Conservation (phyloP, 2,888 invertebrate genomes). For the Diogma glabrata region DNA sequence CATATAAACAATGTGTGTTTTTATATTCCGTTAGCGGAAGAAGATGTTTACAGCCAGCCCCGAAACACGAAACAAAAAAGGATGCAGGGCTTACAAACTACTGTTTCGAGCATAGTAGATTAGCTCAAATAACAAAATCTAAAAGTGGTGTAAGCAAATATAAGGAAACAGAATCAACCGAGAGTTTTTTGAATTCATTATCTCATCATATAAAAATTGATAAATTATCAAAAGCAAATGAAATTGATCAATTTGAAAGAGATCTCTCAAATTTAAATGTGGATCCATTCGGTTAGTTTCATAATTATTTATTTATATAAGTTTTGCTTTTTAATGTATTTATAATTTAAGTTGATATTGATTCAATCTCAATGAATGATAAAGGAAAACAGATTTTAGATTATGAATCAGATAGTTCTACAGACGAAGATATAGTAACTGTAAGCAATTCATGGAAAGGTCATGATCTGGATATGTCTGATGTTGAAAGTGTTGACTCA, state of each 20-base stretch:
- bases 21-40: conserved; percentile 55
- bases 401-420: conserved; percentile 57
- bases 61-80: conserved; percentile 57
- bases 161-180: conserved; percentile 52
- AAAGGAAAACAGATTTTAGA: conserved; percentile 49
- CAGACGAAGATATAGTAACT: conserved; percentile 52
- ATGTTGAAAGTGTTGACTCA: conserved; percentile 66
- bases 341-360: conserved; percentile 38
- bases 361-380: conserved; percentile 40
- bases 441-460: conserved; percentile 51
- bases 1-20: conserved; percentile 70
- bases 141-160: conserved; percentile 45
- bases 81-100: conserved; percentile 44
- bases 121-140: conserved; percentile 49
- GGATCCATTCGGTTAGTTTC: conserved; percentile 8
- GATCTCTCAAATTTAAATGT: conserved; percentile 19
- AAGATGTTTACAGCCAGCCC: conserved; percentile 67
- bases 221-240: conserved; percentile 25
- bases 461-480: conserved; percentile 55
- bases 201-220: conserved; percentile 48
- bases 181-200: conserved; percentile 50
- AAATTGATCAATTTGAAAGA: conserved; percentile 37
- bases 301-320: background rate
- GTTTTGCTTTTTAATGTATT: conserved; percentile 12
- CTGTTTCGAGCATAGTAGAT: conserved; percentile 57